Conservation (phyloP, 2,888 invertebrate genomes). For the Diplazon laetatorius region DNA sequence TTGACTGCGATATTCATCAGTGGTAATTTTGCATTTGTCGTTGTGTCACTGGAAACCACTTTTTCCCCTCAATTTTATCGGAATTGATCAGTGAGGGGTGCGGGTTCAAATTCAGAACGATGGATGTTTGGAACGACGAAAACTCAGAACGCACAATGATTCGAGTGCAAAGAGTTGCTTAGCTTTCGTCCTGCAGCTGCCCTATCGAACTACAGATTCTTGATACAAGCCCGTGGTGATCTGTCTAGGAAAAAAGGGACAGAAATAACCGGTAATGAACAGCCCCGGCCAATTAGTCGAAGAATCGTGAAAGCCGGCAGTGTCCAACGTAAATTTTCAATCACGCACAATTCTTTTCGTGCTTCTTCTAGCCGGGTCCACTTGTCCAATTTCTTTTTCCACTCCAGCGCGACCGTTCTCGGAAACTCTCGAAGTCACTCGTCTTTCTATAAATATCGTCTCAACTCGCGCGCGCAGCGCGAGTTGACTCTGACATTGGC, state of each 20-base stretch:
- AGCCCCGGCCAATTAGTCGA: slow-evolving; percentile 50
- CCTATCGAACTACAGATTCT: slow-evolving; percentile 5
- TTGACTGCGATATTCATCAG: too few species aligned
- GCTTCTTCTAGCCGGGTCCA: not conserved
- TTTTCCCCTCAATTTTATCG: too few species aligned
- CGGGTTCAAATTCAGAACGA: too few species aligned
- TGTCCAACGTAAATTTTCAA: slow-evolving; percentile 2
- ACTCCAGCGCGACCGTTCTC: slow-evolving; percentile 10
- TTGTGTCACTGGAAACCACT: too few species aligned
- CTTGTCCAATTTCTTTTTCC: slow-evolving; percentile 13
- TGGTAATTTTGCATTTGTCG: too few species aligned
- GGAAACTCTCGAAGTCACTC: slow-evolving; percentile 42
- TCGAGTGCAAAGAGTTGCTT: too few species aligned
- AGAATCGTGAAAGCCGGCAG: slow-evolving; percentile 21
- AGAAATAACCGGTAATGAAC: slow-evolving; percentile 30
- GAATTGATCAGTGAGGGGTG: too few species aligned
- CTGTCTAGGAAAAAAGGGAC: slow-evolving; percentile 10
- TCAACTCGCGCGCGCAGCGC: slow-evolving; percentile 37
- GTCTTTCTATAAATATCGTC: slow-evolving; percentile 62
- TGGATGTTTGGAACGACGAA: too few species aligned
- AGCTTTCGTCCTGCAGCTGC: too few species aligned
- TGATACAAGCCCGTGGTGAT: slow-evolving; percentile 19
- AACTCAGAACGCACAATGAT: too few species aligned
- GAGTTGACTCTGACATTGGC: slow-evolving; percentile 66
- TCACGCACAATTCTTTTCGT: slow-evolving; percentile 16